Percentiles rank a stretch among this genome's conserved stretches.
phyloP scores from a whole-genome alignment of 2,113 vertebrate species.

The Pygoscelis antarcticus region DNA sequence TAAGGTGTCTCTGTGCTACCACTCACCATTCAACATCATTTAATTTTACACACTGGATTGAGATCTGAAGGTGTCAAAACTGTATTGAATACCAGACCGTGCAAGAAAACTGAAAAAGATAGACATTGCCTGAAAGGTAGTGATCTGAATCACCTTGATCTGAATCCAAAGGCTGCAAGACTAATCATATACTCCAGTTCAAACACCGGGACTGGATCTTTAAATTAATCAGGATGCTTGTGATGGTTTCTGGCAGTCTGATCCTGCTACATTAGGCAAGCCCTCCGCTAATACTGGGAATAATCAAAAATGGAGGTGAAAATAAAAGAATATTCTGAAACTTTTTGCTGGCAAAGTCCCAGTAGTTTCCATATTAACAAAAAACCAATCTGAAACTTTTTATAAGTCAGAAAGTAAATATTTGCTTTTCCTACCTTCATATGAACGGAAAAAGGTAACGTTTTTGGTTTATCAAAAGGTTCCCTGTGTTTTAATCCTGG shows the following conservation, averaged over 20 bases:
- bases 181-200: background rate
- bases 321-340: background rate
- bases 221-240: background rate
- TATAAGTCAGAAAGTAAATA: background rate
- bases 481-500: background rate
- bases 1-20: background rate
- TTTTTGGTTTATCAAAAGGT: background rate
- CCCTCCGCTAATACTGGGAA: background rate
- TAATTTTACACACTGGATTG: background rate
- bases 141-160: background rate
- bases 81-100: background rate
- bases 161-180: background rate
- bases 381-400: background rate
- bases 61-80: background rate
- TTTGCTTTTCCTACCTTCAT: background rate
- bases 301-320: background rate
- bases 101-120: accelerated
- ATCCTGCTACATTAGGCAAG: background rate
- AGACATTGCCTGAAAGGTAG: background rate
- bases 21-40: background rate
- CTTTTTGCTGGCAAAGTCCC: background rate
- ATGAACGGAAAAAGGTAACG: background rate
- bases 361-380: background rate
- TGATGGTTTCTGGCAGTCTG: background rate
- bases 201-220: background rate